phyloP scores from a whole-genome alignment of 1,140 invertebrate species.

The Pteromalus puparum region DNA sequence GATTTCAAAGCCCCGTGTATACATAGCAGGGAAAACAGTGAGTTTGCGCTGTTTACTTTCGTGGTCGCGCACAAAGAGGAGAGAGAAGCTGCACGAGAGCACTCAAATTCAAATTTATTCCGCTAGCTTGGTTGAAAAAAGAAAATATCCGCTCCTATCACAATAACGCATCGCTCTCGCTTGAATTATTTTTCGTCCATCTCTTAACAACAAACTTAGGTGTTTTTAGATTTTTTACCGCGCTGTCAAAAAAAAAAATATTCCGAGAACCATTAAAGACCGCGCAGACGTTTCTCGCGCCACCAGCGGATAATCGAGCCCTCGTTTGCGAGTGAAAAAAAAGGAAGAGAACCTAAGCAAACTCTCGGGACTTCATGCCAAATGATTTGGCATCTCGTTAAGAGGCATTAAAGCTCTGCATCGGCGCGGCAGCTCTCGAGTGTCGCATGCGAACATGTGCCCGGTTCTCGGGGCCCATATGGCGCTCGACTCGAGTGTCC shows the following conservation, averaged over 20 bases:
- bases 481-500: slow-evolving; percentile 56
- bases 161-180: slow-evolving; percentile 8
- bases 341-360: slow-evolving; percentile 1
- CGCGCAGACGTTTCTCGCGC: not conserved
- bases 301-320: slow-evolving; percentile 8
- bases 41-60: slow-evolving; percentile 3
- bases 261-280: not conserved
- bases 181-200: slow-evolving; percentile 7
- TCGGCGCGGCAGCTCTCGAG: slow-evolving; percentile 26
- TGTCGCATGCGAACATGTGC: slow-evolving; percentile 53
- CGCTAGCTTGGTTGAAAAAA: not conserved
- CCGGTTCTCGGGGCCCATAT: slow-evolving; percentile 52
- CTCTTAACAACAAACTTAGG: not conserved
- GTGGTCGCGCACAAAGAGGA: not conserved
- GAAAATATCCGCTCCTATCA: slow-evolving; percentile 28
- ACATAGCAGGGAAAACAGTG: not conserved
- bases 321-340: slow-evolving; percentile 21
- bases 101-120: slow-evolving; percentile 41
- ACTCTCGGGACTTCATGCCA: not conserved
- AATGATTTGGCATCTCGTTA: not conserved
- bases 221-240: not conserved
- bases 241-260: not conserved
- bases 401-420: slow-evolving; percentile 42
- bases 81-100: not conserved
- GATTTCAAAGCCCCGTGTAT: not conserved